A percentile compares a stretch with the other conserved stretches of the same genome.
phyloP scores from a whole-genome alignment of 2,797 vertebrate species.

The Peromyscus aztecus region DNA sequence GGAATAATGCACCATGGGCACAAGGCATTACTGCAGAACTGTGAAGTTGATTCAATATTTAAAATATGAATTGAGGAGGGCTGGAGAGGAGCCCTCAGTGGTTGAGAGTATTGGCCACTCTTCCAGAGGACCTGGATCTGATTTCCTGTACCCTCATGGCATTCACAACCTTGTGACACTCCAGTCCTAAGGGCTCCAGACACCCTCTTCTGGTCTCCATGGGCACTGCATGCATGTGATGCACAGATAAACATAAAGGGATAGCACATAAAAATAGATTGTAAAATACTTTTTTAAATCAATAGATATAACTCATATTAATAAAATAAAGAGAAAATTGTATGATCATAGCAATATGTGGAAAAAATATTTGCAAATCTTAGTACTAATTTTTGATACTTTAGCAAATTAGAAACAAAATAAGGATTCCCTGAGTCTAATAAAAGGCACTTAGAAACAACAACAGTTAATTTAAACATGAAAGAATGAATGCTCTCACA shows the following conservation, averaged over 20 bases:
- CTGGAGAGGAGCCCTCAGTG: too few species aligned
- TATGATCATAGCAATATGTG: background rate
- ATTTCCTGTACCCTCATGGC: background rate
- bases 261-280: background rate
- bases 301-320: slow-evolving; percentile 11
- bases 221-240: background rate
- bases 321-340: background rate
- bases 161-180: background rate
- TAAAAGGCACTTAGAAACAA: slow-evolving; percentile 14
- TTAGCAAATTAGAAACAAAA: slow-evolving; percentile 38
- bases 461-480: background rate
- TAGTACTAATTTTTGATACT: slow-evolving; percentile 16
- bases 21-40: background rate
- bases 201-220: background rate
- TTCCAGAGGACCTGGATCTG: background rate
- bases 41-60: background rate
- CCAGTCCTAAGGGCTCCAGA: too few species aligned
- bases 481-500: background rate
- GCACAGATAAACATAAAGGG: background rate
- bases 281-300: slow-evolving; percentile 13
- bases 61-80: background rate
- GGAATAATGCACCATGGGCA: background rate
- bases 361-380: slow-evolving; percentile 48
- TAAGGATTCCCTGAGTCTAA: background rate
- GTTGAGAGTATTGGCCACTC: background rate